These are phyloP conservation scores for Brachirus orientalis DNA, from an alignment of 2,113 vertebrate genomes.

Conservation along the genomic window DNA sequence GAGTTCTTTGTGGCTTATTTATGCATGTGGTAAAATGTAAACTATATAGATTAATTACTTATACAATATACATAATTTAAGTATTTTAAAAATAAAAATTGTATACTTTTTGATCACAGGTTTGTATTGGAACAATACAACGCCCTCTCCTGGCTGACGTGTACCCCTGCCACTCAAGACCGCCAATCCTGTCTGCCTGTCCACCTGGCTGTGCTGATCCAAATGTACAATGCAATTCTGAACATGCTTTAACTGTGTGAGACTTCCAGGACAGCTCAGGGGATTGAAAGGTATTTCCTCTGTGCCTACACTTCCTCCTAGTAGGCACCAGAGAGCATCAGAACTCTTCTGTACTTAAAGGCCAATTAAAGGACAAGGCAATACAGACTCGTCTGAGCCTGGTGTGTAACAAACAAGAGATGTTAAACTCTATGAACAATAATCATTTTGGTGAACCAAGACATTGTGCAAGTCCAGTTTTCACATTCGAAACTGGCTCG, in stretches of 20 bases:
- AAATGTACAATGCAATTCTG: slow-evolving; percentile 99
- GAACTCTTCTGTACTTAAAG: slow-evolving; percentile 57
- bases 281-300: slow-evolving; percentile 11
- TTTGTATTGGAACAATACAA: slow-evolving; percentile 99
- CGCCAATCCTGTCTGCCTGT: slow-evolving; percentile 98
- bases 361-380: slow-evolving; percentile 31
- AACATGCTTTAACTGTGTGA: slow-evolving; percentile 87
- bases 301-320: slow-evolving; percentile 58
- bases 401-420: slow-evolving; percentile 51
- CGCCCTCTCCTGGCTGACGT: slow-evolving; percentile 99
- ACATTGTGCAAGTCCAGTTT: slow-evolving; percentile 34
- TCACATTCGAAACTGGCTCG: slow-evolving; percentile 33
- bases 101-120: slow-evolving; percentile 70
- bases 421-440: slow-evolving; percentile 37
- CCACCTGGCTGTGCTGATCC: slow-evolving; percentile 96
- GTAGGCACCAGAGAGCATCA: slow-evolving; percentile 67
- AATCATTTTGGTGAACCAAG: not conserved
- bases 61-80: not conserved
- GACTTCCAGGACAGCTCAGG: slow-evolving; percentile 39
- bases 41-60: too few relatives aligned
- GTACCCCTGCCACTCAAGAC: slow-evolving; percentile 96
- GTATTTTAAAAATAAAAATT: not conserved
- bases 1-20: too few relatives aligned
- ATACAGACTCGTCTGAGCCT: slow-evolving; percentile 31
- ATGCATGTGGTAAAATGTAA: too few relatives aligned